Conservation (phyloP, 1,140 invertebrate species). For the Agrilus planipennis region DNA sequence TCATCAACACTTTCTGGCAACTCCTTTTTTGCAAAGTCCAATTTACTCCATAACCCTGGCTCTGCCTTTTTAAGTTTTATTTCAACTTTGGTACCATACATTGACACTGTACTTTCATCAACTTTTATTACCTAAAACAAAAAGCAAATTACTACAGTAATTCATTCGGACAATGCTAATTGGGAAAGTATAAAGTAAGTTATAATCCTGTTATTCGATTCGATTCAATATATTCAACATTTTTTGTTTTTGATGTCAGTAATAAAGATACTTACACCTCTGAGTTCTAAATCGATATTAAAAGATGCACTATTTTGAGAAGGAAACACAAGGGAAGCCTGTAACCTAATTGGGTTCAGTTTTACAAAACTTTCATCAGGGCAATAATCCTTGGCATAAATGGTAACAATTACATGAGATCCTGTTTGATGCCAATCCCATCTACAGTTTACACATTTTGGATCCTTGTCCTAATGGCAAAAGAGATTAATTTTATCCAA, state of each 20-base stretch:
- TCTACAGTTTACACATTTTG: constrained; percentile 60
- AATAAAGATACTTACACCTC: constrained; percentile 54
- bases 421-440: constrained; percentile 91
- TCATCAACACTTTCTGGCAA: constrained; percentile 6
- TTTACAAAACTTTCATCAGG: constrained; percentile 63
- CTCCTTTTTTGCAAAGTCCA: constrained; percentile 55
- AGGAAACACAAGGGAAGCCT: constrained; percentile 66
- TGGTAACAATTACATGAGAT: constrained; percentile 65
- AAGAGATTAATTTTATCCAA: not conserved
- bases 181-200: no score
- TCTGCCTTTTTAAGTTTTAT: constrained; percentile 85
- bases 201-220: no score
- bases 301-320: constrained; percentile 63
- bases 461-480: constrained; percentile 35
- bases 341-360: constrained; percentile 73
- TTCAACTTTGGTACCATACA: constrained; percentile 91
- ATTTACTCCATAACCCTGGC: constrained; percentile 64
- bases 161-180: no score
- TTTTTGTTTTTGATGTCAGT: not conserved
- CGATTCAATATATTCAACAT: not conserved
- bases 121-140: constrained; percentile 55
- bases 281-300: constrained; percentile 68
- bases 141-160: no score
- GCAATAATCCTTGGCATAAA: constrained; percentile 86
- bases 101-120: constrained; percentile 55